Evolutionary conservation across 1,140 invertebrate species (phyloP).

Genomic region (Plodia interpunctella): DNA sequence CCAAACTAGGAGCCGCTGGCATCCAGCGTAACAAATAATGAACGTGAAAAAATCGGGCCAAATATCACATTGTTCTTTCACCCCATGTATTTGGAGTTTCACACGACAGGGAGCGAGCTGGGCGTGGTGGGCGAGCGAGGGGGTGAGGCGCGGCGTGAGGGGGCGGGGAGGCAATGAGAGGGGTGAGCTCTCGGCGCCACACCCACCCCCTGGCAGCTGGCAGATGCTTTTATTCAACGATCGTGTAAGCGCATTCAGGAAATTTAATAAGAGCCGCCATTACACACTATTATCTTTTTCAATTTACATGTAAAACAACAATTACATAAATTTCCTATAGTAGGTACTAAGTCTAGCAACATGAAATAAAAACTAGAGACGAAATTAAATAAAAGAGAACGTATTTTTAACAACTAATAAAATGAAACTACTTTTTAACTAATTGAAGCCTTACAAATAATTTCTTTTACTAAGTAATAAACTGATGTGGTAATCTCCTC

Average conservation of each 20-base stretch:
- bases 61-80: constrained; percentile 52
- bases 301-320: neutral
- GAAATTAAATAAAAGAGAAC: too few relatives aligned
- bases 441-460: too few relatives aligned
- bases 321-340: too few relatives aligned
- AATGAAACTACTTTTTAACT: too few relatives aligned
- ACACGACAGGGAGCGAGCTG: constrained; percentile 51
- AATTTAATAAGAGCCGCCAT: constrained; percentile 35
- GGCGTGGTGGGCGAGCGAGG: constrained; percentile 44
- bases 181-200: constrained; percentile 27
- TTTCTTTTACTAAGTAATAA: too few relatives aligned
- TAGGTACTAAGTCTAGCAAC: too few relatives aligned
- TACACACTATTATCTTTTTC: neutral
- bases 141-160: constrained; percentile 18
- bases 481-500: too few relatives aligned
- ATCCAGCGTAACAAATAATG: constrained; percentile 40
- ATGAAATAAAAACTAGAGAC: too few relatives aligned
- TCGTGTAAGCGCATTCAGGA: constrained; percentile 31
- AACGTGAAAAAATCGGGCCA: constrained; percentile 54
- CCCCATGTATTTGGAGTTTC: constrained; percentile 50
- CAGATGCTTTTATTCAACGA: constrained; percentile 44
- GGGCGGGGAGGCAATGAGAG: constrained; percentile 16
- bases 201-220: constrained; percentile 52
- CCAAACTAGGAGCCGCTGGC: constrained; percentile 36
- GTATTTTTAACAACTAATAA: too few relatives aligned